phyloP scores from a whole-genome alignment of 2,888 invertebrate genomes.

The Apotomis capreana region DNA sequence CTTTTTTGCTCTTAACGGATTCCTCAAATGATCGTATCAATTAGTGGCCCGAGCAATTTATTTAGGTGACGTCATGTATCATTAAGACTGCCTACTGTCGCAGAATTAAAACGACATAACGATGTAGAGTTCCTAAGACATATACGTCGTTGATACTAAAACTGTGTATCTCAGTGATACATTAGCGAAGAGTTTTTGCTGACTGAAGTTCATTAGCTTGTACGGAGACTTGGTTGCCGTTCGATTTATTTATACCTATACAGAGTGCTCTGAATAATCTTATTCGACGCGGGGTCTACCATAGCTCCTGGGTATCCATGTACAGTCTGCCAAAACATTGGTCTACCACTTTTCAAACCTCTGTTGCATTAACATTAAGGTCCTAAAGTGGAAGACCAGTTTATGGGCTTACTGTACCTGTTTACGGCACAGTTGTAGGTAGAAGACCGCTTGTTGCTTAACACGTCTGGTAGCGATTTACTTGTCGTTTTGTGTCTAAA shows the following conservation, averaged over 20 bases:
- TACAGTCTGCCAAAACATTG: too few relatives aligned
- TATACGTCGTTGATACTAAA: neutral
- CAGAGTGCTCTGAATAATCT: neutral
- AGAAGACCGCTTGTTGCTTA: too few relatives aligned
- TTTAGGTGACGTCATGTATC: constrained; percentile 49
- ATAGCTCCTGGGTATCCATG: too few relatives aligned
- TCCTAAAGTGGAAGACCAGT: too few relatives aligned
- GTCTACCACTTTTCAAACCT: too few relatives aligned
- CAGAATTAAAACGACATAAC: neutral
- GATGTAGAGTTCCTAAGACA: neutral
- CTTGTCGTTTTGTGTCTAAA: too few relatives aligned
- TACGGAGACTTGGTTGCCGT: constrained; percentile 3
- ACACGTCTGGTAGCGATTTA: too few relatives aligned
- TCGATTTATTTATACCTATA: constrained; percentile 5
- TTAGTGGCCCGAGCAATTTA: constrained; percentile 49
- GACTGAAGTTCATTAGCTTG: constrained; percentile 14
- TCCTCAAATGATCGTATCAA: constrained; percentile 47
- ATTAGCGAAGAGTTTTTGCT: constrained; percentile 23
- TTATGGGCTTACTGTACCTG: too few relatives aligned
- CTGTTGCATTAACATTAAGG: too few relatives aligned
- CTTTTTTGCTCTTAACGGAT: constrained; percentile 43
- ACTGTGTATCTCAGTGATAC: constrained; percentile 10
- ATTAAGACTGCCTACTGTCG: constrained; percentile 15
- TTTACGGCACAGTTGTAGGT: too few relatives aligned
- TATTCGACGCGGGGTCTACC: too few relatives aligned